These are phyloP conservation scores for Pygocentrus nattereri DNA, from an alignment of 2,797 vertebrate genomes.

Conservation along the genomic window DNA sequence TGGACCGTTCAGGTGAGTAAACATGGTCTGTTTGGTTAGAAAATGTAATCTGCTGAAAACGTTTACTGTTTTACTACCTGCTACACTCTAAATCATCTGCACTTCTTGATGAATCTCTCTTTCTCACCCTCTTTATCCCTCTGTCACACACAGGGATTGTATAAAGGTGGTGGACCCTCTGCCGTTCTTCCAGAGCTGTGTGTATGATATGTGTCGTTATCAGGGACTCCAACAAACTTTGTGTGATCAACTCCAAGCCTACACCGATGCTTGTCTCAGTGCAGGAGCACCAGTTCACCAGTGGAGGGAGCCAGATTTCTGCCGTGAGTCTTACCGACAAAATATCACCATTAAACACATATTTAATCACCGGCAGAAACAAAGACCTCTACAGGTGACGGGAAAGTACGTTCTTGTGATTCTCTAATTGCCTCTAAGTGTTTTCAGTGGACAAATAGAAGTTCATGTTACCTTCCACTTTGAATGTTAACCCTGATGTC, in stretches of 20 bases:
- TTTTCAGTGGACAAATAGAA: no score
- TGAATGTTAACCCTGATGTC: no score
- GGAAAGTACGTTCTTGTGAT: no score
- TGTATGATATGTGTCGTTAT: constrained; percentile 86
- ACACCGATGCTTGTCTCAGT: constrained; percentile 80
- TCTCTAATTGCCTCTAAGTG: no score
- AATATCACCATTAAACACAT: background rate
- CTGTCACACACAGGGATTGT: constrained; percentile 74
- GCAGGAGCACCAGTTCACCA: constrained; percentile 75
- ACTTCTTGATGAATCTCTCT: no score
- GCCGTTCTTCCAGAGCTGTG: constrained; percentile 81
- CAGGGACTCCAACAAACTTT: constrained; percentile 72
- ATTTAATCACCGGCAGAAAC: background rate
- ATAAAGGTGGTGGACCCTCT: constrained; percentile 73
- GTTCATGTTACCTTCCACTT: no score
- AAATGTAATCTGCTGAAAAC: no score
- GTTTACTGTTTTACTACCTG: no score
- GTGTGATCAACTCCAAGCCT: constrained; percentile 84
- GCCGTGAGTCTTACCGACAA: constrained; percentile 65
- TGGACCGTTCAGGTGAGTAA: constrained; percentile 80
- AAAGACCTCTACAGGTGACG: no score
- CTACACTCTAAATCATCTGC: no score
- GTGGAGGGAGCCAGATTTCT: constrained; percentile 83
- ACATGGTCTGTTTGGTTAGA: no score
- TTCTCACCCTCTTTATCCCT: no score